phyloP scores from a whole-genome alignment of 2,888 invertebrate species.

The Mythimna ferrago region DNA sequence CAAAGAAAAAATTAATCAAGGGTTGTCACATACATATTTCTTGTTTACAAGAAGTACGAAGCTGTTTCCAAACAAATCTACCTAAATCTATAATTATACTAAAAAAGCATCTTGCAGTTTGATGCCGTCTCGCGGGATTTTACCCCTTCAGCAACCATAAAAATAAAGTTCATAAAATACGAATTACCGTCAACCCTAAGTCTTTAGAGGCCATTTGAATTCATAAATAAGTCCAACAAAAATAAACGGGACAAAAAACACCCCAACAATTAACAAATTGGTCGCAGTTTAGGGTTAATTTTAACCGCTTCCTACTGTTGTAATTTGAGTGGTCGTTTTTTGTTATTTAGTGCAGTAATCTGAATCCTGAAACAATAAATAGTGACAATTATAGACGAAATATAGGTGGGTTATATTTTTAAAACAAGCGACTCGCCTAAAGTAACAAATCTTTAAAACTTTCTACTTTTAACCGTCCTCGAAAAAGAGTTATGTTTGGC shows the following conservation, averaged over 20 bases:
- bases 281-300: slow-evolving; percentile 86
- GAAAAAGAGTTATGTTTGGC: too few species aligned
- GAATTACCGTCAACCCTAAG: slow-evolving; percentile 86
- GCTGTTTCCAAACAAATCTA: slow-evolving; percentile 35
- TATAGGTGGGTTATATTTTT: slow-evolving; percentile 34
- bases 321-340: slow-evolving; percentile 72
- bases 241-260: slow-evolving; percentile 78
- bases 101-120: slow-evolving; percentile 66
- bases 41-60: slow-evolving; percentile 8
- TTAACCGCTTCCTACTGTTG: slow-evolving; percentile 83
- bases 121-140: slow-evolving; percentile 73
- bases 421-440: neutral
- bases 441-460: too few species aligned
- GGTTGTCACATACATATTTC: neutral
- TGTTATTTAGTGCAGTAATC: slow-evolving; percentile 78
- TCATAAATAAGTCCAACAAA: slow-evolving; percentile 86
- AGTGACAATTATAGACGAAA: slow-evolving; percentile 75
- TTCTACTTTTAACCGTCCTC: too few species aligned
- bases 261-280: slow-evolving; percentile 90
- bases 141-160: slow-evolving; percentile 77
- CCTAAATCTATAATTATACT: slow-evolving; percentile 58
- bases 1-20: neutral
- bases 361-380: slow-evolving; percentile 85
- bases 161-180: slow-evolving; percentile 88
- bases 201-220: slow-evolving; percentile 86